Base-by-base conservation (phyloP, 2,113 vertebrate genomes). In the Phocoena sinus region DNA sequence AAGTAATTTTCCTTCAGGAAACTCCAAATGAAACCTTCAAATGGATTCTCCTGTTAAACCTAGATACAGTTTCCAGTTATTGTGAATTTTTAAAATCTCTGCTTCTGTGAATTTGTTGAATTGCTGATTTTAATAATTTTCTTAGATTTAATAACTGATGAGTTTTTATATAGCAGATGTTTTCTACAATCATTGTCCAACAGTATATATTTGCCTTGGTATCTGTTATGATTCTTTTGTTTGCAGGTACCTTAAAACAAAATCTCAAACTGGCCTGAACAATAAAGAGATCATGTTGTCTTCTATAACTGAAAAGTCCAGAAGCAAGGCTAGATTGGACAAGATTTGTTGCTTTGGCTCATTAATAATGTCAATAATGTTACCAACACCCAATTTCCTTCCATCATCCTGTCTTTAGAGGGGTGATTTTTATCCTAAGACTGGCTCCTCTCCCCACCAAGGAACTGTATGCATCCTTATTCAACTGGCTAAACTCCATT, bases 121-220 rank as follows among this genome's bases (percentile, higher is more conserved):
- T 92, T 94, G 14, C 38, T 88, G 58, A 94, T 95, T 92, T 95
- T 89, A 90, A 60, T 96, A 13, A 65, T 31, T 96, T 92, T 94
- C 53, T 76, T 94, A 38, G 3, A 31, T 97, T 77, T 53, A 86
- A 71, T 89, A 71, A 44, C 76, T 53, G 21, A 26, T 79, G 68
- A 73, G n/a, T 68, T 94, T 94, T 83, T 81, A 38, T 25, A 53
- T 44, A 81, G 20, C 44, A 95, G 47, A 58, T 88, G 9, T 94
- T 81, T 88, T 65, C 41, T 73, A 17, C 1, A 67, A 1, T 95
- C 12, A 63, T 77, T 60, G 2, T 63, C 18, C 23, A 80, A 58
- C 11, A 88, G 11, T 84, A 9, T 79, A 44, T 58, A 50, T 13
- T 60, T 96, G n/a, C 80, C 50, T 62, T 83, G 77, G 2, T 38